Conservation (phyloP, 2,888 invertebrate species). For the Graphium colonna region DNA sequence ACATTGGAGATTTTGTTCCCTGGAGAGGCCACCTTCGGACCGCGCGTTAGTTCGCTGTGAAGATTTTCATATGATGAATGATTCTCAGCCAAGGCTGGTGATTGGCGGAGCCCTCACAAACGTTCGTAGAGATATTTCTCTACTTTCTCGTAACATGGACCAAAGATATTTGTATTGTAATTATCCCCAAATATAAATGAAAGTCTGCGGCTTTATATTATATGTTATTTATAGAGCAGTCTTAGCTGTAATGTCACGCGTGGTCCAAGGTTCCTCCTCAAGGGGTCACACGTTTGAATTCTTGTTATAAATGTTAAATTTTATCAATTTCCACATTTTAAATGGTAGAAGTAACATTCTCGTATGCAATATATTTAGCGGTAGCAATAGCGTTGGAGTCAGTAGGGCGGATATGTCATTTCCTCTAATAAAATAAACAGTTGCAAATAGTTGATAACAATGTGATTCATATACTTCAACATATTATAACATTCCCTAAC, state of each 20-base stretch:
- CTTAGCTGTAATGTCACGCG: conserved; percentile 27
- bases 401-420: conserved; percentile 18
- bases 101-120: conserved; percentile 8
- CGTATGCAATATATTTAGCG: conserved; percentile 31
- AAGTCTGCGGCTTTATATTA: conserved; percentile 8
- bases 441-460: conserved; percentile 15
- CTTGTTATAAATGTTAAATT: conserved; percentile 69
- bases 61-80: conserved; percentile 14
- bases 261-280: conserved; percentile 39
- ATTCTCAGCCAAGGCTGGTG: conserved; percentile 7
- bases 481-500: conserved; percentile 55
- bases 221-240: conserved; percentile 22
- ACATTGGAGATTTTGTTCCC: conserved; percentile 36
- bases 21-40: conserved; percentile 2
- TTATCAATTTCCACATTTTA: conserved; percentile 58
- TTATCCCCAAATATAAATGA: conserved; percentile 10
- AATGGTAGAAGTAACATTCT: conserved; percentile 34
- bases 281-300: conserved; percentile 42
- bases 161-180: conserved; percentile 43
- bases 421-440: conserved; percentile 4
- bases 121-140: conserved; percentile 27
- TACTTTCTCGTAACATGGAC: conserved; percentile 44
- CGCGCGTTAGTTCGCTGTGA: conserved; percentile 18
- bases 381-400: conserved; percentile 41
- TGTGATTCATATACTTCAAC: conserved; percentile 30